These are phyloP conservation scores for Zeugodacus cucurbitae DNA, from an alignment of 1,140 invertebrate species.

Conservation along the genomic window DNA sequence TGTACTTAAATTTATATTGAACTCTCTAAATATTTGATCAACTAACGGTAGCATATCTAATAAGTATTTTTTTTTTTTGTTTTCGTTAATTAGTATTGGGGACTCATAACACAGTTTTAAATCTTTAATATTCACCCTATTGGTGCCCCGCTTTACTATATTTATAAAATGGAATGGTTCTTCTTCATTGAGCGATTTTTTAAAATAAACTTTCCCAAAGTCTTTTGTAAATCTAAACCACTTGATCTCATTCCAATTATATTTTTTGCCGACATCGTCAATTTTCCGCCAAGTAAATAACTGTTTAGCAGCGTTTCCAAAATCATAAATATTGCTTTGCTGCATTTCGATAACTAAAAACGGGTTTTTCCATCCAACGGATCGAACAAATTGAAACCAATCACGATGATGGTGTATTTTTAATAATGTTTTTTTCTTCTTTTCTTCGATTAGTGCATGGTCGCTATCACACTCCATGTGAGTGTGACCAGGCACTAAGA, in stretches of 20 bases:
- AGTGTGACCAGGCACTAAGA: no score
- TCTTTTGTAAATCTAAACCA: slow-evolving; percentile 35
- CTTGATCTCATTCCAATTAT: slow-evolving; percentile 33
- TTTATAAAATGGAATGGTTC: slow-evolving; percentile 14
- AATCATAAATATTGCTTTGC: slow-evolving; percentile 22
- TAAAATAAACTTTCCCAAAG: slow-evolving; percentile 32
- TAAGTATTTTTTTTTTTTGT: slow-evolving; percentile 40
- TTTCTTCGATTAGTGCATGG: slow-evolving; percentile 14
- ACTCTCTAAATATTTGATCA: slow-evolving; percentile 15
- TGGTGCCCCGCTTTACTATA: slow-evolving; percentile 35
- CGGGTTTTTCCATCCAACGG: slow-evolving; percentile 8
- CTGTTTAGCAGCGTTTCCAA: slow-evolving; percentile 23
- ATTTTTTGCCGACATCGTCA: slow-evolving; percentile 1
- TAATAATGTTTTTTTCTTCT: slow-evolving; percentile 48
- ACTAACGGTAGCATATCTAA: slow-evolving; percentile 27
- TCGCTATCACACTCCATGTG: no score
- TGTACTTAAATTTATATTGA: slow-evolving; percentile 32
- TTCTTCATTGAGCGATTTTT: no score
- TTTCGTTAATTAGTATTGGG: slow-evolving; percentile 25
- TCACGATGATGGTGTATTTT: slow-evolving; percentile 47
- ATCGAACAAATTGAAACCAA: slow-evolving; percentile 42
- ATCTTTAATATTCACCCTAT: not conserved
- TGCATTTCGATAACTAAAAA: not conserved
- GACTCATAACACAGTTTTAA: slow-evolving; percentile 9
- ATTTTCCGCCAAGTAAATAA: slow-evolving; percentile 28